These are phyloP conservation scores for Alca torda DNA, from an alignment of 2,797 vertebrate species.

Conservation along the genomic window DNA sequence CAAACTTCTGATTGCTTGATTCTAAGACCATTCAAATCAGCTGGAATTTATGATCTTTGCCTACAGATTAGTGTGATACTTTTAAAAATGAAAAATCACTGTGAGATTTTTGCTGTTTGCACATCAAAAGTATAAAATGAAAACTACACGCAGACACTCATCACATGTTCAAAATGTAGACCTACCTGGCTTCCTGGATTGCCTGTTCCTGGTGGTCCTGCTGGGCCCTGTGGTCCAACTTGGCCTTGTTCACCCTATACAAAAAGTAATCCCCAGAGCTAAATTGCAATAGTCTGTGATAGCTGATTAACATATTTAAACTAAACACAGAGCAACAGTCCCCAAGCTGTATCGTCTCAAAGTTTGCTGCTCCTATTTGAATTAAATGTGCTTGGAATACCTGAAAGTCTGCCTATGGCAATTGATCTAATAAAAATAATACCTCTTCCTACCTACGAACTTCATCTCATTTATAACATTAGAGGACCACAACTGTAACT, in stretches of 20 bases:
- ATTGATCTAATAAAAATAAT: background rate
- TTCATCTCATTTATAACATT: background rate
- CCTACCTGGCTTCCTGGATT: constrained; percentile 84
- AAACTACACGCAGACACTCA: background rate
- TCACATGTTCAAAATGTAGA: background rate
- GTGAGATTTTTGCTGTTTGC: background rate
- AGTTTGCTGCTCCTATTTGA: background rate
- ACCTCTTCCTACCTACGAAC: background rate
- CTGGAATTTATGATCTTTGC: background rate
- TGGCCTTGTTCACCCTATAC: constrained; percentile 81
- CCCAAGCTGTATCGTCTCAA: background rate
- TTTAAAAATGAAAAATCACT: background rate
- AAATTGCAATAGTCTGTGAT: background rate
- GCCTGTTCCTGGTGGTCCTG: constrained; percentile 80
- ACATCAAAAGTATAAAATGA: background rate
- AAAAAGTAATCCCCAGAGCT: constrained; percentile 3
- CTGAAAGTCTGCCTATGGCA: background rate
- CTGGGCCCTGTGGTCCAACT: constrained; percentile 77
- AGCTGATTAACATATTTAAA: background rate
- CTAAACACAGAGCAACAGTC: background rate
- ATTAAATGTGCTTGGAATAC: background rate
- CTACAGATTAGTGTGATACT: background rate
- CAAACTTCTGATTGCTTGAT: background rate
- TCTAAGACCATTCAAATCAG: background rate
- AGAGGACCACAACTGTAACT: background rate